phyloP scores from a whole-genome alignment of 1,140 invertebrate genomes.

The Papilio machaon region DNA sequence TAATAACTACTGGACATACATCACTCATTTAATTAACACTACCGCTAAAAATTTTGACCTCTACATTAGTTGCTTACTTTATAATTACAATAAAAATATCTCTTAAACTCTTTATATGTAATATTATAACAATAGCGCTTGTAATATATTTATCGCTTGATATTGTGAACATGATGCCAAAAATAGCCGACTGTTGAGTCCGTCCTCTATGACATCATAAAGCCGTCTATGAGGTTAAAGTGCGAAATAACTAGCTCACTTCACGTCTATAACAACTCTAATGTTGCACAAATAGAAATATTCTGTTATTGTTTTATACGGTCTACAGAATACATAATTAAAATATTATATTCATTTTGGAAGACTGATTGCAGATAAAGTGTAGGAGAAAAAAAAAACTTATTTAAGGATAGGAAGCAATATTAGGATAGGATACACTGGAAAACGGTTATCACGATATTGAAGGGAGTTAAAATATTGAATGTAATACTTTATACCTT shows the following conservation, averaged over 20 bases:
- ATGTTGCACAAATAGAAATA: neutral
- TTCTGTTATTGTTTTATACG: neutral
- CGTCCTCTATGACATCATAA: constrained; percentile 17
- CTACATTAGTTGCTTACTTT: no score
- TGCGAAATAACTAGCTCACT: constrained; percentile 1
- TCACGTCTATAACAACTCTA: neutral
- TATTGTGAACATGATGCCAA: neutral
- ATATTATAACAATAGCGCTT: neutral
- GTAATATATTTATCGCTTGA: neutral
- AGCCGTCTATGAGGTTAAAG: neutral
- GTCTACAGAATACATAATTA: neutral
- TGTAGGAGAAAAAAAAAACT: no score
- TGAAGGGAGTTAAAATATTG: no score
- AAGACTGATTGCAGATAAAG: no score
- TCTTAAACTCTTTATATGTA: neutral
- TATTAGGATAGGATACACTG: no score
- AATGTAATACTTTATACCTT: no score
- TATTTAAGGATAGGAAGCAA: no score
- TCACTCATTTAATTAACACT: neutral
- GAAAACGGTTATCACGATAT: no score
- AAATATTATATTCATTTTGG: no score
- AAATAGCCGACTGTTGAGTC: constrained; percentile 13
- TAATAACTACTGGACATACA: neutral
- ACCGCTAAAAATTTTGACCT: neutral
- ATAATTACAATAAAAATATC: neutral